Conservation (phyloP, 2,888 invertebrate genomes). For the Lithosia quadra region DNA sequence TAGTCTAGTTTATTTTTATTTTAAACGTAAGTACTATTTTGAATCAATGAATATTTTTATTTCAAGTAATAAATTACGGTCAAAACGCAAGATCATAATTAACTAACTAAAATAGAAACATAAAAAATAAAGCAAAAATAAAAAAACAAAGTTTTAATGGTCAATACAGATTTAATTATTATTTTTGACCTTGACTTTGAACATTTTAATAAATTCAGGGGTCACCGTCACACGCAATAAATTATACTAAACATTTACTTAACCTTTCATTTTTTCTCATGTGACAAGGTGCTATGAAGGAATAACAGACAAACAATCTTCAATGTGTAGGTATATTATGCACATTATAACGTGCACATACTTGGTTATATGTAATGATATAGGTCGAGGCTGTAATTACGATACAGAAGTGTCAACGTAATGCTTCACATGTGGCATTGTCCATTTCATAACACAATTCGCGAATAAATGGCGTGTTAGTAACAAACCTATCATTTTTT, state of each 20-base stretch:
- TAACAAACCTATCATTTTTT: constrained; percentile 2
- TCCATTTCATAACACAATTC: constrained; percentile 10
- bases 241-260: background rate
- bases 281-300: background rate
- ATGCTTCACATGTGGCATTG: constrained; percentile 21
- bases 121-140: too few relatives aligned
- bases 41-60: too few relatives aligned
- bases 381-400: constrained; percentile 9
- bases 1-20: too few relatives aligned
- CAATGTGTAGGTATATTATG: background rate
- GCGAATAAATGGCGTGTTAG: background rate
- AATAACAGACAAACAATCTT: background rate
- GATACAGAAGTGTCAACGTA: constrained; percentile 16
- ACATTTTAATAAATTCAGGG: background rate
- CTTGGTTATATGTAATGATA: constrained; percentile 18
- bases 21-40: too few relatives aligned
- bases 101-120: too few relatives aligned
- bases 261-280: background rate
- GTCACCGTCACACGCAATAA: background rate
- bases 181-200: background rate
- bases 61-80: too few relatives aligned
- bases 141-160: too few relatives aligned
- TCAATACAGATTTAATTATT: too few relatives aligned
- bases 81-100: too few relatives aligned
- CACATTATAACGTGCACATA: background rate